Evolutionary conservation across 2,113 vertebrate genomes (phyloP).

Genomic region (Prionailurus viverrinus): DNA sequence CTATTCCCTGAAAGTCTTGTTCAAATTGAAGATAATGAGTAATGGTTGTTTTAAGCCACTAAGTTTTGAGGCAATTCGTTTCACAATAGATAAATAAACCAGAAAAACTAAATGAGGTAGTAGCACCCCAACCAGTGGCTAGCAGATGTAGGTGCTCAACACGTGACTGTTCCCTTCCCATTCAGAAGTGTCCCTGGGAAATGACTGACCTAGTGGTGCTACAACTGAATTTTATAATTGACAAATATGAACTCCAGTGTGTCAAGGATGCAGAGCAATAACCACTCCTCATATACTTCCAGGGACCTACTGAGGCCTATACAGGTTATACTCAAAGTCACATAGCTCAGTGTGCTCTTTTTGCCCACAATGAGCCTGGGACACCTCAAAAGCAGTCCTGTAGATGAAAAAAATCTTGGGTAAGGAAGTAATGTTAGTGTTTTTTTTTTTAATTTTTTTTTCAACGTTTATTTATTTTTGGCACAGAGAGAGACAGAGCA

Average conservation of each 20-base stretch:
- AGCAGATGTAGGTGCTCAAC: neutral
- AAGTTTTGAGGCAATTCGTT: neutral
- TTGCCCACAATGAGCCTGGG: neutral
- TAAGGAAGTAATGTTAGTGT: neutral
- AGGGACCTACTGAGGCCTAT: neutral
- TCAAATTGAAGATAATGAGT: neutral
- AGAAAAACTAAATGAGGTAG: conserved; percentile 4
- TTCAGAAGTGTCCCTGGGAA: neutral
- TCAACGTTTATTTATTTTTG: too few relatives aligned
- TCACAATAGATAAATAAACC: neutral
- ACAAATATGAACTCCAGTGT: neutral
- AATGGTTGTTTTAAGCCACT: conserved; percentile 1
- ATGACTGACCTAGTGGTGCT: neutral
- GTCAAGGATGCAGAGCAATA: neutral
- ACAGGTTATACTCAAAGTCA: neutral
- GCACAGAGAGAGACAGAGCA: too few relatives aligned
- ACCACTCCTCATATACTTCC: neutral
- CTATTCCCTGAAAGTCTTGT: neutral
- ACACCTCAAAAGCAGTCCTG: neutral
- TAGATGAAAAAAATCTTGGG: neutral
- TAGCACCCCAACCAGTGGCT: neutral
- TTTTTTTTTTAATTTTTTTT: neutral
- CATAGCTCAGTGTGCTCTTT: neutral
- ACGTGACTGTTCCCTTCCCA: neutral
- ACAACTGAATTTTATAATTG: neutral